Evolutionary conservation across 2,888 invertebrate genomes (phyloP), one percentile per base, ranked within the genome.

Genomic region (Drosophila mulleri): DNA sequence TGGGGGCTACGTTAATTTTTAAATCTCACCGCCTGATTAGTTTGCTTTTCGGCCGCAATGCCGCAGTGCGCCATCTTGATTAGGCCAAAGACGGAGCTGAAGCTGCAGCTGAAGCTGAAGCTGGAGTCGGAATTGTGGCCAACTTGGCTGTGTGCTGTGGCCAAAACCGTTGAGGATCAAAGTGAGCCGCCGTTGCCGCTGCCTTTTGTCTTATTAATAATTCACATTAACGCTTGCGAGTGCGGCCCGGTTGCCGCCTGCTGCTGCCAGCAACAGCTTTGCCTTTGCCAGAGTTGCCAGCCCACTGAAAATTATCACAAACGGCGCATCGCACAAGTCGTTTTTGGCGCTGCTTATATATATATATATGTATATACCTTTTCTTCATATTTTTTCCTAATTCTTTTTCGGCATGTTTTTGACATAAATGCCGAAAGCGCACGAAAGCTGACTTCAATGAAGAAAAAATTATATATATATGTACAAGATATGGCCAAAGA

Each of bases 11-110:
- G 90, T 90, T 90, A 90, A 91, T 91, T 91, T 92, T 91, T 91
- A 91, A 92, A 91, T 91, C 91, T 91, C 91, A 92, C 91, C 91
- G 91, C 92, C 91, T 91, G 91, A 91, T 91, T 91, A 92, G 91
- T 88, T 91, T 86, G 82, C 78, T 80, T 75, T 76, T 76, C 41
- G 75, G 75, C 74, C 76, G 76, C 80, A 89, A 79, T 72, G 29
- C 29, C 29, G 29, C 29, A 75, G 79, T 80, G 81, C 76, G 75
- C 77, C 90, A 89, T 87, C 90, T 90, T 90, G 90, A 87, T 89
- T 89, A 84, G 76, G 56, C 35, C 53, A 2, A 29, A 29, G 63
- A 18, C 29, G 32, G 20, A 23, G 66, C n/a, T 35, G 11, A 11
- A 11, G 32, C 32, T 11, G 37, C 11, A 29, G 64, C 14, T 29